Conservation (phyloP, 2,888 invertebrate species). For the Ennomos fuscantarius region DNA sequence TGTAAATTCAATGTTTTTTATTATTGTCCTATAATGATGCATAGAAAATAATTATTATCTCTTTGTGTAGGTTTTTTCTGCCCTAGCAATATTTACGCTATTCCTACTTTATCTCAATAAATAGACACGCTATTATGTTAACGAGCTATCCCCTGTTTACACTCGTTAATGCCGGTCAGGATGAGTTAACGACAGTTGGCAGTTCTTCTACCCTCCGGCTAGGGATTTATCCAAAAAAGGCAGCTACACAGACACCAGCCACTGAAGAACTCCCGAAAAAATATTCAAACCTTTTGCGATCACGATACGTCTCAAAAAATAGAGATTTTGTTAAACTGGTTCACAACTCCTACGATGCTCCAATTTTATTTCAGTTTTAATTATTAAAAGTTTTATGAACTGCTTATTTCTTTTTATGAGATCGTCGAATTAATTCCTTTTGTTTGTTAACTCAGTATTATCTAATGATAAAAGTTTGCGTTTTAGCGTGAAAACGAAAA, state of each 20-base stretch:
- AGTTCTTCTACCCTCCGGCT: slow-evolving; percentile 69
- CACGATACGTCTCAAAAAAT: slow-evolving; percentile 3
- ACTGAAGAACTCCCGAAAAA: slow-evolving; percentile 50
- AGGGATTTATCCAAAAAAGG: slow-evolving; percentile 64
- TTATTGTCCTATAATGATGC: too few relatives aligned
- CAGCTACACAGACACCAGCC: slow-evolving; percentile 52
- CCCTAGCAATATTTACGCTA: too few relatives aligned
- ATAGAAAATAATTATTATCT: too few relatives aligned
- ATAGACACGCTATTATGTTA: slow-evolving; percentile 65
- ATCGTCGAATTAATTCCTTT: slow-evolving; percentile 82
- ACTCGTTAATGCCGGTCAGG: slow-evolving; percentile 70
- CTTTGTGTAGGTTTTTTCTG: too few relatives aligned
- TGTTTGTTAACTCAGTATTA: slow-evolving; percentile 70
- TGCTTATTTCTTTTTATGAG: slow-evolving; percentile 83
- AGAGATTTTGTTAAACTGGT: slow-evolving; percentile 54
- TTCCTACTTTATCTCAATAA: slow-evolving; percentile 42
- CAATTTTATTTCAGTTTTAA: slow-evolving; percentile 82
- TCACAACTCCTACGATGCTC: slow-evolving; percentile 55
- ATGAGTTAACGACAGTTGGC: slow-evolving; percentile 81
- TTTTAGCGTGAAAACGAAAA: slow-evolving; percentile 33
- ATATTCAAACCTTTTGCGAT: slow-evolving; percentile 19
- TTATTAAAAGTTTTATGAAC: slow-evolving; percentile 84
- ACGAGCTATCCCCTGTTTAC: slow-evolving; percentile 74
- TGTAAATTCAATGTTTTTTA: too few relatives aligned
- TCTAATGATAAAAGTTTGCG: slow-evolving; percentile 56